These are phyloP conservation scores for Myrmecophaga tridactyla DNA, from an alignment of 2,113 vertebrate species.

Conservation along the genomic window DNA sequence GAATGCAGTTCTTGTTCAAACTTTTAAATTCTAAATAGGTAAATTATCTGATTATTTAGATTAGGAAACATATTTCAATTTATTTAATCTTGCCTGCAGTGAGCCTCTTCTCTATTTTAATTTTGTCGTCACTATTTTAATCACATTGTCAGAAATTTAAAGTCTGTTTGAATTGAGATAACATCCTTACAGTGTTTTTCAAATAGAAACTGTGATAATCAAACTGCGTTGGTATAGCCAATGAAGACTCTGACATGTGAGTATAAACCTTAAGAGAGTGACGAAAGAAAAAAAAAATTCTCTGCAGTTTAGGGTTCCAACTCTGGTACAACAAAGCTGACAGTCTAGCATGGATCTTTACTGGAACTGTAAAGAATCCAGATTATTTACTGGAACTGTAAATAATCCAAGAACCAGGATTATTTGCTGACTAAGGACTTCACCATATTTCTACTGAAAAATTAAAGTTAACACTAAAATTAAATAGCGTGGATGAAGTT, in stretches of 20 bases:
- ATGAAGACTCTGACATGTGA: not conserved
- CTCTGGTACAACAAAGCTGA: not conserved
- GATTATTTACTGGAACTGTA: accelerated
- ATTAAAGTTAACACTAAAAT: not conserved
- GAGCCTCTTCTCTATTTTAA: not conserved
- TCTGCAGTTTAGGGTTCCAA: not conserved
- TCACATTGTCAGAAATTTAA: not conserved
- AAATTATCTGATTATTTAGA: not conserved
- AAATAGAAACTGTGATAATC: constrained; percentile 21
- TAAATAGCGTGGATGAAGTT: not conserved
- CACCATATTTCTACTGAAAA: not conserved
- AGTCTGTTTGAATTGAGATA: not conserved
- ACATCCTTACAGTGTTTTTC: not conserved
- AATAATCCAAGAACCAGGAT: not conserved
- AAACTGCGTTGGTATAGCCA: not conserved
- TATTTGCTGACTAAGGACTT: not conserved
- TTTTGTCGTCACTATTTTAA: constrained; percentile 20
- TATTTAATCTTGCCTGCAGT: not conserved
- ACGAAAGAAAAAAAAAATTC: not conserved
- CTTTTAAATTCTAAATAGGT: not conserved
- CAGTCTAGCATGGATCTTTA: not conserved
- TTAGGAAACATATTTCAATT: not conserved
- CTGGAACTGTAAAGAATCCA: no score
- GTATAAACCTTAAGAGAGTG: not conserved
- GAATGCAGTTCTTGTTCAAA: not conserved